Conservation (phyloP, 1,140 invertebrate genomes). For the Arctopsyche grandis region DNA sequence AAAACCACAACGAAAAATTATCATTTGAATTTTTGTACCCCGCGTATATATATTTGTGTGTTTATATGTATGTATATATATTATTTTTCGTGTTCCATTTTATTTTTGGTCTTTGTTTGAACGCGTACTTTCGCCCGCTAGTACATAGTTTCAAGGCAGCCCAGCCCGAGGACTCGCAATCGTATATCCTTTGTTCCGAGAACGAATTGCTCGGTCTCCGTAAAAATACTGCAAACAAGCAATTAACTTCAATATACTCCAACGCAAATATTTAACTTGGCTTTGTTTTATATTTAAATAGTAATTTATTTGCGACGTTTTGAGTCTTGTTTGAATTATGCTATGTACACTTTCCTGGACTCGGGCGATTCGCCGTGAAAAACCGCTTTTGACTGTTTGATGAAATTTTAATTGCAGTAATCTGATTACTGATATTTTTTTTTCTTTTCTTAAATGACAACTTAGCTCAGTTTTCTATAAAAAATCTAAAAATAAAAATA, state of each 20-base stretch:
- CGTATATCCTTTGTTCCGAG: not conserved
- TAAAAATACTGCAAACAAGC: constrained; percentile 10
- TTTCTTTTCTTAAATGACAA: too few species aligned
- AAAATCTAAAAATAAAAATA: too few species aligned
- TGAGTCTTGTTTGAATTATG: too few species aligned
- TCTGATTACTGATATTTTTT: too few species aligned
- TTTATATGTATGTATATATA: constrained; percentile 1
- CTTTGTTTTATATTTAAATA: too few species aligned
- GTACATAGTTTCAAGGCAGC: not conserved
- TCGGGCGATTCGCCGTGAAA: too few species aligned
- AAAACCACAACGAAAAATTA: constrained; percentile 41
- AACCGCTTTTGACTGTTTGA: too few species aligned
- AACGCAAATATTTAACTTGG: not conserved
- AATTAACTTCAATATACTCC: constrained; percentile 5
- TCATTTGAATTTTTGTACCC: constrained; percentile 40
- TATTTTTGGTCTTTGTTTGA: constrained; percentile 18
- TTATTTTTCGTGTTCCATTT: not conserved
- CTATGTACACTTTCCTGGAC: too few species aligned
- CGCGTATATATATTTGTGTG: not conserved
- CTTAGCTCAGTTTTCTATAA: too few species aligned
- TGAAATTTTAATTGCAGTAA: too few species aligned
- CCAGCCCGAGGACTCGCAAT: not conserved
- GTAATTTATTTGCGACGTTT: too few species aligned
- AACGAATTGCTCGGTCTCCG: not conserved
- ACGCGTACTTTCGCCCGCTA: not conserved